Base-by-base conservation (phyloP, 2,888 invertebrate genomes). In the Beris chalybata region DNA sequence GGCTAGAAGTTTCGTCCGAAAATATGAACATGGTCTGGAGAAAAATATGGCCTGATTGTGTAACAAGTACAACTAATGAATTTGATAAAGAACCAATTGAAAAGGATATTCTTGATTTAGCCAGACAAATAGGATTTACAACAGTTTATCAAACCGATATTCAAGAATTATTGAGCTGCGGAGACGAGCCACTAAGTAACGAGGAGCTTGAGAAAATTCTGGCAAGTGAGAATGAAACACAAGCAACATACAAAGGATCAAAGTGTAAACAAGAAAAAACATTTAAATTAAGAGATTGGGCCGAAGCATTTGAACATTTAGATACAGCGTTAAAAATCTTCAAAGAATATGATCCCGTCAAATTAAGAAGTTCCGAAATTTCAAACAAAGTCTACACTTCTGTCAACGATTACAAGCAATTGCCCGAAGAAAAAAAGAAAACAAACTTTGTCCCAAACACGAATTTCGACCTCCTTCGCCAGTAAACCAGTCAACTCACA, bases 91-190 rank as follows among this genome's bases (percentile, higher is more conserved):
- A 31, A 12, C 31, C n/a, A 6, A 55, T 55, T 55, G 55, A 55
- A 55, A 32, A 55, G 55, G 55, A 55, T 55, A 32, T 55, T 32
- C 30, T 55, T 31, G 31, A 55, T 7, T 55, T 31, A 55, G 22
- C 32, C 55, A 55, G 55, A 55, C 30, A 31, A 55, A 55, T 31
- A 55, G 55, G 55, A 55, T 55, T 55, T 55, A 30, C 22, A 32
- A 55, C 55, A 55, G 30, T 55, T 55, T 30, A 55, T 55, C 32
- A 31, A 55, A 31, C 55, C 55, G 32, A 15, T 5, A 55, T 31
- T 55, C 55, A 55, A 55, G 55, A 55, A 55, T 55, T 55, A 55
- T 32, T 55, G 55, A 55, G 55, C 55, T 55, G 22, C 32, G 55
- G 32, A 55, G 55, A 55, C 32, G 55, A n/a, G n/a, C n/a, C n/a